Percentiles rank a stretch among this genome's conserved stretches.
phyloP scores from a whole-genome alignment of 1,140 invertebrate species.

The Aphelenchoides fujianensis region DNA sequence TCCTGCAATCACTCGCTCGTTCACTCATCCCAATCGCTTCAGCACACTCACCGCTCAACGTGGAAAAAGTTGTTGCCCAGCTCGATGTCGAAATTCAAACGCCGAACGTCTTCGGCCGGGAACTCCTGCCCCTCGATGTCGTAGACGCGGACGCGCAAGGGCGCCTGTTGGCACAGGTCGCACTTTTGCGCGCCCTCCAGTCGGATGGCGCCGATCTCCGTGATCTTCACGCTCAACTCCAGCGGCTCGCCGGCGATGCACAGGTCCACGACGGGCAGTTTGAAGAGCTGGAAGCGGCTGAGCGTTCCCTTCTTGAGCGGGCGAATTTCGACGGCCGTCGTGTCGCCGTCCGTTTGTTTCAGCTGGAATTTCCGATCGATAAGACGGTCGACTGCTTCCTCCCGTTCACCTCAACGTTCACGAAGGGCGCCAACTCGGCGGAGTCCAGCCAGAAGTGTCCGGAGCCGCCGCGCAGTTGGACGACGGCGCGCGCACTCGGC shows the following conservation, averaged over 20 bases:
- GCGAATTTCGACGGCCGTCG: slow-evolving; percentile 4
- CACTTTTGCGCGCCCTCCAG: too few species aligned
- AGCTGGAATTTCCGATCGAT: too few species aligned
- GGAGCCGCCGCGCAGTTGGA: slow-evolving; percentile 24
- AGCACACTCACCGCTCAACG: background rate
- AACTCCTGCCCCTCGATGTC: slow-evolving; percentile 22
- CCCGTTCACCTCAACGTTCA: background rate
- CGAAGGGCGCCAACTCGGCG: background rate
- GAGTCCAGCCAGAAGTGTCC: slow-evolving; percentile 30
- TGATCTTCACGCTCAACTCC: slow-evolving; percentile 17
- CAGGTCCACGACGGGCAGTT: slow-evolving; percentile 12
- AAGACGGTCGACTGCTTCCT: too few species aligned
- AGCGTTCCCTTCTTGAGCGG: slow-evolving; percentile 15
- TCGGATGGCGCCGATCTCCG: slow-evolving; percentile 21
- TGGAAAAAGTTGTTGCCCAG: background rate
- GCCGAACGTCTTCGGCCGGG: slow-evolving; percentile 13
- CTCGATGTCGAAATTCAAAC: slow-evolving; percentile 6
- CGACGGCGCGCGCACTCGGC: background rate
- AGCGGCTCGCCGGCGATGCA: slow-evolving; percentile 3
- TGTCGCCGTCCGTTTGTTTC: background rate
- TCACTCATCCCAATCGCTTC: background rate
- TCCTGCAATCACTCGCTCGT: background rate
- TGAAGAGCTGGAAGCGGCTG: background rate
- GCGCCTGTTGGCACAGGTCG: background rate
- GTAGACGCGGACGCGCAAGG: background rate